Base-by-base conservation (phyloP, 2,113 vertebrate genomes). In the Sakesphorus luctuosus region DNA sequence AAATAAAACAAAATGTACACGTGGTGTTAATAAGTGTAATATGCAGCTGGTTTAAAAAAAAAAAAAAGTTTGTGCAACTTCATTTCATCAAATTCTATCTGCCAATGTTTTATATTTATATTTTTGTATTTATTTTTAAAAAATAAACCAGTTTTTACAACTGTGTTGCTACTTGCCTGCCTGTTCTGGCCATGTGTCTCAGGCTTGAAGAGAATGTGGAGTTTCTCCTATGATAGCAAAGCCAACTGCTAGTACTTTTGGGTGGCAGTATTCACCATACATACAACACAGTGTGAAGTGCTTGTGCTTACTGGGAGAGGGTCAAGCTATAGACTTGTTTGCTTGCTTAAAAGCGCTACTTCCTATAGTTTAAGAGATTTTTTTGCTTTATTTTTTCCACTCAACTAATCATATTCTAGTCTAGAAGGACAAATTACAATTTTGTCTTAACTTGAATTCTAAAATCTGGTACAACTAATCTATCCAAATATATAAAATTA, bases 71-170 rank as follows among this genome's bases (percentile, higher is more conserved):
- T 97, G 98, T 98, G 98, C 98, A 97, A 98, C 96, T 98, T 98
- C 98, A 98, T 98, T 98, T 98, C 98, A 98, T 98, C 98, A 98
- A 97, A 98, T 98, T 98, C 97, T 98, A 98, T 98, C 98, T 98
- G 98, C 98, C 98, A 98, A 99, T 99, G 99, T 99, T 99, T 99
- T 99, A 99, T 99, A 99, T 99, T 99, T 99, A 99, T 99, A 99
- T 99, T 99, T 99, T 99, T 99, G 99, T 99, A 99, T 99, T 99
- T 99, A 99, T 99, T 99, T 98, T 99, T 99, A 96, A 98, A 98
- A 99, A 99, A 98, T 98, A 98, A 98, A 98, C 97, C 97, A 95
- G 98, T 98, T 98, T 98, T 98, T 98, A 98, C 98, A 98, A 98
- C 98, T 97, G 98, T 65, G 23, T 86, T 96, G 84, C 83, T 94